These are phyloP conservation scores for Plebejus argus DNA, from an alignment of 2,888 invertebrate genomes.

Conservation along the genomic window DNA sequence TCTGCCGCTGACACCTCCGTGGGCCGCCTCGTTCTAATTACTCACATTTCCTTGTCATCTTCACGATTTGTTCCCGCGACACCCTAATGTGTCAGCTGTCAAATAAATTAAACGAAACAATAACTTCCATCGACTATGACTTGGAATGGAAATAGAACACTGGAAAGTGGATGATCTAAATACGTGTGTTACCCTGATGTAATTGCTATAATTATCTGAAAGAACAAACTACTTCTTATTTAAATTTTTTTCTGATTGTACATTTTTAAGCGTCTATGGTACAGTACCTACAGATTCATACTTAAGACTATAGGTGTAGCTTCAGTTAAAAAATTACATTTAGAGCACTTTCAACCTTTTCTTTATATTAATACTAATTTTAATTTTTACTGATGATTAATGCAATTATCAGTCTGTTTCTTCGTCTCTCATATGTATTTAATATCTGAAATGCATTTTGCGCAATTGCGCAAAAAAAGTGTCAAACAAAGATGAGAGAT, in stretches of 20 bases:
- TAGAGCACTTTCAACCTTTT: too few species aligned
- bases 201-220: neutral
- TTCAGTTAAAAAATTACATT: too few species aligned
- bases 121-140: slow-evolving; percentile 14
- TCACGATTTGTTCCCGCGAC: slow-evolving; percentile 51
- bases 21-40: slow-evolving; percentile 69
- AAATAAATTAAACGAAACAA: slow-evolving; percentile 46
- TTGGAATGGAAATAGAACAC: slow-evolving; percentile 6
- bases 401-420: too few species aligned
- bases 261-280: neutral
- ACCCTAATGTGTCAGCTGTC: slow-evolving; percentile 45
- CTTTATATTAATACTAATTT: too few species aligned
- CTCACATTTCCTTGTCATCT: slow-evolving; percentile 60
- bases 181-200: neutral
- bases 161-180: neutral
- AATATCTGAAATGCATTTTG: too few species aligned
- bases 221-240: neutral
- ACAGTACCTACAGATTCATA: too few species aligned
- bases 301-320: too few species aligned
- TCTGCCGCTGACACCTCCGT: slow-evolving; percentile 68
- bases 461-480: too few species aligned
- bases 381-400: too few species aligned
- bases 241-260: neutral
- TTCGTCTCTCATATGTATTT: too few species aligned
- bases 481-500: too few species aligned